Evolutionary conservation across 2,113 vertebrate genomes (phyloP).

Genomic region (Caracal caracal): DNA sequence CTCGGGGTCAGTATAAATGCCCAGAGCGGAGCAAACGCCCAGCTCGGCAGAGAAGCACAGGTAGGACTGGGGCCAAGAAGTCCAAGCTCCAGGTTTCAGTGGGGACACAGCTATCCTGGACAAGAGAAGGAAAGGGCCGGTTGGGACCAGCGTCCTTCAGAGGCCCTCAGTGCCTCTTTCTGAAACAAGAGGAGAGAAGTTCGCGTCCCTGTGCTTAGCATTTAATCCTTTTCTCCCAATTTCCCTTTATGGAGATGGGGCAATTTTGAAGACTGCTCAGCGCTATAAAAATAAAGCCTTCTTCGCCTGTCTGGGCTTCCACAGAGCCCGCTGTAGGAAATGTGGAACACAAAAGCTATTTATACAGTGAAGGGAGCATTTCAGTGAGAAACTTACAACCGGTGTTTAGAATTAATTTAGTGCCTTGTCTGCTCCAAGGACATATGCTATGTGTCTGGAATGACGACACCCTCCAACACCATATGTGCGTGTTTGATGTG

Average conservation of each 20-base stretch:
- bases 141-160: fast-evolving
- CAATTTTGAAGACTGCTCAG: slow-evolving; percentile 54
- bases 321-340: slow-evolving; percentile 24
- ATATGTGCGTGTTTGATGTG: not conserved
- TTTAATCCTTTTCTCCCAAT: not conserved
- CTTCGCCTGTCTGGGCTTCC: slow-evolving; percentile 46
- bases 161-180: not conserved
- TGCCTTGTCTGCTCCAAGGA: slow-evolving; percentile 70
- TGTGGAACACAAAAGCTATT: slow-evolving; percentile 67
- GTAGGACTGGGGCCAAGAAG: not conserved
- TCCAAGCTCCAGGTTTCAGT: not conserved
- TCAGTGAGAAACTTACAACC: slow-evolving; percentile 38
- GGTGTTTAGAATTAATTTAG: slow-evolving; percentile 76
- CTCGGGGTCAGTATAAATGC: fast-evolving
- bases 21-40: not conserved
- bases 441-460: slow-evolving; percentile 74
- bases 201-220: not conserved
- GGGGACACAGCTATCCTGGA: not conserved
- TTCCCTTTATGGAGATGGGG: slow-evolving; percentile 23
- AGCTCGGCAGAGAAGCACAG: not conserved
- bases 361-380: slow-evolving; percentile 3
- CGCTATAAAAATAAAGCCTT: slow-evolving; percentile 49
- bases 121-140: not conserved
- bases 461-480: slow-evolving; percentile 39
- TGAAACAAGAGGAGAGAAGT: not conserved